A percentile compares a stretch with the other conserved stretches of the same genome.
Evolutionary conservation across 2,797 vertebrate species (phyloP).

Genomic region (Margarornis squamiger): DNA sequence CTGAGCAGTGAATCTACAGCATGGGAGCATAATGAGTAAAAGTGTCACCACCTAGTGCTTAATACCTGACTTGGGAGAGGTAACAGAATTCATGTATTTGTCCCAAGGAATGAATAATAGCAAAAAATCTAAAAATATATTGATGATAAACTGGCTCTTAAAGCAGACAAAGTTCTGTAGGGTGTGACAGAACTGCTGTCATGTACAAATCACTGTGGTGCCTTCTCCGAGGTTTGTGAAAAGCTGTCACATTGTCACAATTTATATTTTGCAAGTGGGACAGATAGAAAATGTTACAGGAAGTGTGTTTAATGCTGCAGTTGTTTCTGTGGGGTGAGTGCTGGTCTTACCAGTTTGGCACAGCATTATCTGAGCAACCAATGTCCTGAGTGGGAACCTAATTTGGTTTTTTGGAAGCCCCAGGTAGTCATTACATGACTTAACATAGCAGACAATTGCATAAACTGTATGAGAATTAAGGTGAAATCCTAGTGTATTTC

Average conservation of each 20-base stretch:
- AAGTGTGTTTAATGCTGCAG: not conserved
- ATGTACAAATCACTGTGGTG: not conserved
- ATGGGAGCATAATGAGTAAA: not conserved
- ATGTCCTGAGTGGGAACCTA: not conserved
- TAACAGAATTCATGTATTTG: not conserved
- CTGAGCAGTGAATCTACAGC: conserved; percentile 39
- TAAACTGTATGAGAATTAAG: not conserved
- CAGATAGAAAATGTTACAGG: not conserved
- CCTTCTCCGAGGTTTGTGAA: not conserved
- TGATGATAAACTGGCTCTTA: not conserved
- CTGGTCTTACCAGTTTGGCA: not conserved
- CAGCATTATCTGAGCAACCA: rapidly evolving
- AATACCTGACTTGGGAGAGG: conserved; percentile 14
- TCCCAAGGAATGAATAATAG: conserved; percentile 12
- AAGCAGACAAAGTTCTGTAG: not conserved
- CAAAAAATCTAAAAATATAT: not conserved
- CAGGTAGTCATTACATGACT: not conserved
- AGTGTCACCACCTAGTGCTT: conserved; percentile 14
- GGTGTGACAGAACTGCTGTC: not conserved
- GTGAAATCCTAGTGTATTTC: not conserved
- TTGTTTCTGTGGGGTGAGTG: not conserved
- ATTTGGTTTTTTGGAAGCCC: not conserved
- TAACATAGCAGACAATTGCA: not conserved
- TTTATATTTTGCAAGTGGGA: not conserved
- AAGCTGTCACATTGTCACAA: not conserved